These are phyloP conservation scores for Melanophora roralis DNA, from an alignment of 2,888 invertebrate species.

Conservation along the genomic window DNA sequence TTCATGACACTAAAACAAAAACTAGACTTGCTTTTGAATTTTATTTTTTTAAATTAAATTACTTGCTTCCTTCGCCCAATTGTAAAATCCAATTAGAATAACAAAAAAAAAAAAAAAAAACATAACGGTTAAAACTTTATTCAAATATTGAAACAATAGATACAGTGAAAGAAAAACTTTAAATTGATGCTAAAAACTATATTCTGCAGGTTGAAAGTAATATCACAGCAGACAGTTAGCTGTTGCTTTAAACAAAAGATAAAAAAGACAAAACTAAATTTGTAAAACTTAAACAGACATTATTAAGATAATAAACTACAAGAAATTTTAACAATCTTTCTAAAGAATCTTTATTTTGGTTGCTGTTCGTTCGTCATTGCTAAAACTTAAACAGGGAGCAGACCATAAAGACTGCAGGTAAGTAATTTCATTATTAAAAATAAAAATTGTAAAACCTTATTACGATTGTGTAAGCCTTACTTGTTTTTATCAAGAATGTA, in stretches of 20 bases:
- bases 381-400: slow-evolving; percentile 18
- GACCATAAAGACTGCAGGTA: slow-evolving; percentile 42
- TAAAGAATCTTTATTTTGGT: not conserved
- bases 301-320: slow-evolving; percentile 33
- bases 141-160: slow-evolving; percentile 47
- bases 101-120: slow-evolving; percentile 3
- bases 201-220: not conserved
- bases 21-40: too few relatives aligned
- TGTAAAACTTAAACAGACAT: slow-evolving; percentile 37
- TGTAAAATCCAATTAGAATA: not conserved
- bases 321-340: slow-evolving; percentile 30
- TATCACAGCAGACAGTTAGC: not conserved
- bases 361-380: not conserved
- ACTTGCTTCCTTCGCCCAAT: not conserved
- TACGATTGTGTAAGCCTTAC: not conserved
- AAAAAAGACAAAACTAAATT: slow-evolving; percentile 29
- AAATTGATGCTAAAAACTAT: not conserved
- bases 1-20: too few relatives aligned
- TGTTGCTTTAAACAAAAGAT: not conserved
- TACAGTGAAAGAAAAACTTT: slow-evolving; percentile 19
- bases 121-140: slow-evolving; percentile 37
- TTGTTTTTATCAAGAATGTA: not conserved
- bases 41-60: slow-evolving; percentile 1
- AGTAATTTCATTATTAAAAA: slow-evolving; percentile 48
- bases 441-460: slow-evolving; percentile 9